Percentiles rank a stretch among this genome's conserved stretches.
Conservation (phyloP, 35 echinoderm and acorn worm species). For the Heliocidaris erythrogramma region DNA sequence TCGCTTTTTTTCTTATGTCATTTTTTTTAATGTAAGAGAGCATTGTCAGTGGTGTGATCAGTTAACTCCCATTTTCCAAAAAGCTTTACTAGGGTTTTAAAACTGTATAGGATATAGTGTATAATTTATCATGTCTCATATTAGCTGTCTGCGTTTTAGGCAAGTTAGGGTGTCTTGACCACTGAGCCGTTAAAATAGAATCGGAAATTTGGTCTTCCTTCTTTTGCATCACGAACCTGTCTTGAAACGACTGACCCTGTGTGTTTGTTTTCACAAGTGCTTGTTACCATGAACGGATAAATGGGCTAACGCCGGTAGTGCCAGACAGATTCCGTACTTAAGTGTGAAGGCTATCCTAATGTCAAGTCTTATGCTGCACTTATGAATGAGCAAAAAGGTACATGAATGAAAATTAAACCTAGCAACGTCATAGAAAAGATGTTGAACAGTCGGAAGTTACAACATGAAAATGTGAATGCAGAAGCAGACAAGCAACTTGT, state of each 20-base stretch:
- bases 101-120: neutral
- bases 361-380: neutral
- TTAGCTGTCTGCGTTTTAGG: neutral
- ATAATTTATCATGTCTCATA: neutral
- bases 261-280: neutral
- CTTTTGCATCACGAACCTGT: neutral
- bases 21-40: no score
- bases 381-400: no score
- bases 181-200: neutral
- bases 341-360: neutral
- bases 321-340: neutral
- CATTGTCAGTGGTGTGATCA: no score
- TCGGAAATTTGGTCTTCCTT: conserved; percentile 9
- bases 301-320: neutral
- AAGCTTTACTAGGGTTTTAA: neutral
- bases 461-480: no score
- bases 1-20: no score
- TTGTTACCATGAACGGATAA: conserved; percentile 3
- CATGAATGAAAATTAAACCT: neutral
- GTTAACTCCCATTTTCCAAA: neutral
- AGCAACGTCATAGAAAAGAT: neutral
- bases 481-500: no score
- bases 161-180: neutral
- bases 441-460: neutral
- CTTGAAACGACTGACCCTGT: neutral